Percentiles rank a stretch among this genome's conserved stretches.
Evolutionary conservation across 2,113 vertebrate genomes (phyloP).

Genomic region (Sminthopsis crassicaudata): DNA sequence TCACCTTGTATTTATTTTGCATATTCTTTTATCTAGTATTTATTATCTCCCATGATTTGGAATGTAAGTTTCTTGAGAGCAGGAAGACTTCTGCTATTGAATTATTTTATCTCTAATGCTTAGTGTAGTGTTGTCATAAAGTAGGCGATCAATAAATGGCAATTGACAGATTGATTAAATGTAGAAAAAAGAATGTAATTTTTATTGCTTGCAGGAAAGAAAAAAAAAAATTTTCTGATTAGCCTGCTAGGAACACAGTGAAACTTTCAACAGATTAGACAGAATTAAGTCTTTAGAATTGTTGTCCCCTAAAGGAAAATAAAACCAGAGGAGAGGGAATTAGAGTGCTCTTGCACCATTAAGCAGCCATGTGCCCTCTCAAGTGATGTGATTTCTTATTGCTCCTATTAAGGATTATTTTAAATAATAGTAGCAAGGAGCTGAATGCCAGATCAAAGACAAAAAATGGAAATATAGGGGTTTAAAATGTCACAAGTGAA

Average conservation of each 20-base stretch:
- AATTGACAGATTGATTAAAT: neutral
- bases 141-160: neutral
- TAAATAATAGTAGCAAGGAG: conserved; percentile 51
- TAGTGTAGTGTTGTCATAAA: neutral
- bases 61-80: neutral
- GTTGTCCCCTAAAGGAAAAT: conserved; percentile 75
- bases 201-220: conserved; percentile 64
- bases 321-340: conserved; percentile 70
- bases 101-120: neutral
- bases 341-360: conserved; percentile 66
- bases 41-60: neutral
- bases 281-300: conserved; percentile 75
- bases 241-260: conserved; percentile 63
- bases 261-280: conserved; percentile 68
- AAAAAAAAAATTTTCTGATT: conserved; percentile 45
- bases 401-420: conserved; percentile 47
- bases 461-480: conserved; percentile 59
- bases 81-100: neutral
- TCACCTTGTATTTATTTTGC: neutral
- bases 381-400: conserved; percentile 60
- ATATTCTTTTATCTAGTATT: conserved; percentile 36
- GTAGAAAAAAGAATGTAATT: conserved; percentile 36
- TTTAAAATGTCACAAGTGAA: conserved; percentile 18
- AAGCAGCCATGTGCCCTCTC: conserved; percentile 37
- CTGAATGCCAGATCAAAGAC: conserved; percentile 50